Conservation (phyloP, 2,797 vertebrate genomes). For the Anisognathus igniventris region DNA sequence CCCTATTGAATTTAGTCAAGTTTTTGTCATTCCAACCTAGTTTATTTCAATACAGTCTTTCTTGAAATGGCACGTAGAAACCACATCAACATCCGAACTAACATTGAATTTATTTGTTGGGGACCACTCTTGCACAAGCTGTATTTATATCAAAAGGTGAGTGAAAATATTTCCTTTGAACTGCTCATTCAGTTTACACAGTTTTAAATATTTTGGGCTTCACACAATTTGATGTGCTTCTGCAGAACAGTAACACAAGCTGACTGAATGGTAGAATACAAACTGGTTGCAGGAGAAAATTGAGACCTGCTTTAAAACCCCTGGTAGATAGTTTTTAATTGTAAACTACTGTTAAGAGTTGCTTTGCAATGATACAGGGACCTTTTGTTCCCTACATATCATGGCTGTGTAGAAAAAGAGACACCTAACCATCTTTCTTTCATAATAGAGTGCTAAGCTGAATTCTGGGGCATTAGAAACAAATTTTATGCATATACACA, state of each 20-base stretch:
- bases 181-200: not conserved
- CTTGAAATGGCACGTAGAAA: not conserved
- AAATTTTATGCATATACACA: not conserved
- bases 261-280: not conserved
- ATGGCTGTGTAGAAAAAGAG: not conserved
- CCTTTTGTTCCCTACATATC: not conserved
- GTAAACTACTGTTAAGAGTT: not conserved
- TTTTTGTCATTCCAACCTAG: not conserved
- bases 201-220: not conserved
- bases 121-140: not conserved
- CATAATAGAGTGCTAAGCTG: not conserved
- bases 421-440: not conserved
- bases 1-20: not conserved
- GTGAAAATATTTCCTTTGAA: not conserved
- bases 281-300: not conserved
- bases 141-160: not conserved
- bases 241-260: not conserved
- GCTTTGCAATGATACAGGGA: not conserved
- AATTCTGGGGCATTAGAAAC: not conserved
- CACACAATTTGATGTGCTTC: not conserved
- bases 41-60: not conserved
- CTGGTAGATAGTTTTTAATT: not conserved
- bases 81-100: not conserved
- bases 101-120: not conserved
- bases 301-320: not conserved